Evolutionary conservation across 2,113 vertebrate genomes (phyloP).

Genomic region (Cebidichthys violaceus): DNA sequence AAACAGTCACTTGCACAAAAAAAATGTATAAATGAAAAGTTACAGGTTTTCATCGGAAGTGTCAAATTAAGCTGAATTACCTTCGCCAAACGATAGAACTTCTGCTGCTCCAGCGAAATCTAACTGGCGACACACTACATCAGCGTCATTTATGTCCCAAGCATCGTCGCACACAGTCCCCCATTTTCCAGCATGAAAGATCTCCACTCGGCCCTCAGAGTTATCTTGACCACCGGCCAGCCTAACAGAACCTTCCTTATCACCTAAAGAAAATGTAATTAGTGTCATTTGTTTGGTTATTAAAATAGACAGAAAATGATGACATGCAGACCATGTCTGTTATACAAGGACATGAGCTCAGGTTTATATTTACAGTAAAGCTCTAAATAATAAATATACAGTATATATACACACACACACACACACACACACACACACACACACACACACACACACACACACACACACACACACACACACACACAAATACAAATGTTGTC

Average conservation of each 20-base stretch:
- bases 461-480: too few species aligned
- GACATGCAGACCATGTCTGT: not conserved
- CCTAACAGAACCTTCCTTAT: constrained; percentile 19
- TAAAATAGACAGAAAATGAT: not conserved
- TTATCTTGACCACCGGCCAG: constrained; percentile 19
- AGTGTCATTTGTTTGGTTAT: not conserved
- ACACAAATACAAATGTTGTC: too few species aligned
- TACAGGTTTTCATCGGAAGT: not conserved
- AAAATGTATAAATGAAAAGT: not conserved
- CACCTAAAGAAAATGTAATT: constrained; percentile 10
- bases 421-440: too few species aligned
- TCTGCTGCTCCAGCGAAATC: constrained; percentile 6
- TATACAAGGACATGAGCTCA: not conserved
- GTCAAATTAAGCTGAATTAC: constrained; percentile 8
- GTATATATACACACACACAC: too few species aligned
- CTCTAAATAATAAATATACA: not conserved
- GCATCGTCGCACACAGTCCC: constrained; percentile 46
- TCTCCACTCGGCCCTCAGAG: constrained; percentile 53
- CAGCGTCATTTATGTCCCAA: constrained; percentile 38
- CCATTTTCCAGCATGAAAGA: constrained; percentile 53
- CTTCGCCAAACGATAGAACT: not conserved
- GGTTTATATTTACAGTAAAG: not conserved
- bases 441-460: too few species aligned
- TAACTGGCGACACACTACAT: constrained; percentile 40
- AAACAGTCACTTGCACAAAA: not conserved